Base-by-base conservation (phyloP, 2,113 vertebrate genomes). In the Anolis sagrei region DNA sequence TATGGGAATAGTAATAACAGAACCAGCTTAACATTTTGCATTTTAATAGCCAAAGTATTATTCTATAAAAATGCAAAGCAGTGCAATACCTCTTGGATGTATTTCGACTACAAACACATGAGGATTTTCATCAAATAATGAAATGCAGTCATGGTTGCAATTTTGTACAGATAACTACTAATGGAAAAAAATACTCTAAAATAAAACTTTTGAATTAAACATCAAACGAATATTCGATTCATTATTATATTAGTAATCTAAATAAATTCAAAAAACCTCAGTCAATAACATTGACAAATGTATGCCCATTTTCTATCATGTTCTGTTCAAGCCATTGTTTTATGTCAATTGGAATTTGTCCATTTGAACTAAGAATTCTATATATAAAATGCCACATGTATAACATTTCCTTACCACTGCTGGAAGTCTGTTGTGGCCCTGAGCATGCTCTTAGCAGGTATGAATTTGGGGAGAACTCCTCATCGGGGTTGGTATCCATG, bases 401-500 rank as follows among this genome's bases (percentile, higher is more conserved):
- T 89, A 89, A 83, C 91, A 91, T 94, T 95, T 95, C 94, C 98
- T 99, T 99, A 99, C 99, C 99, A 93, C 97, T 96, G 95, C 95
- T 94, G 95, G 97, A 93, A 95, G 97, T 89, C 96, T 97, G 96
- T 96, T 96, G 97, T 95, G 98, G 92, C 92, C 97, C 96, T 91
- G 96, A 95, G 93, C 97, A 97, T 91, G 97, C 97, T 94, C 98
- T 97, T 93, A 99, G 97, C 94, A 99, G 97, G 93, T 99, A 99
- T 76, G 99, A 97, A 91, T 99, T 98, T 69, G 96, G 97, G 92
- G 97, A 97, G 95, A 98, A 98, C 91, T 97, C 98, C 90, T 99
- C 98, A n/a, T 98, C 98, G 10, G 98, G 97, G 85, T 98, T 98
- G 95, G 97, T 97, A 95, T 99, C 98, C 98, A 99, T 98, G 97